Percentiles rank a stretch among this genome's conserved stretches.
Conservation (phyloP, 2,888 invertebrate genomes). For the Yponomeuta sedellus region DNA sequence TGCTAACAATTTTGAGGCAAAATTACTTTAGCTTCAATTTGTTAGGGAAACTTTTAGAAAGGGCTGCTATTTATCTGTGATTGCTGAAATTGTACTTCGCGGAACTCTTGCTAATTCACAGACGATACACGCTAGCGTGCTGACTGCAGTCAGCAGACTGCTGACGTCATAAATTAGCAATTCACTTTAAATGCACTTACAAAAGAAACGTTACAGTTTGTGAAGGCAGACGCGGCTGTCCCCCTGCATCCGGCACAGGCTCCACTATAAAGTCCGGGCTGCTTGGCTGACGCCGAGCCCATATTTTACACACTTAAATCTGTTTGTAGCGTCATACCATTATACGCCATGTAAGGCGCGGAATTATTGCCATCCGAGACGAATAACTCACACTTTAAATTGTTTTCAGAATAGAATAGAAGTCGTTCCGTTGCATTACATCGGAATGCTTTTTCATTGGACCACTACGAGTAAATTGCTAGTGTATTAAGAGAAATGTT, state of each 20-base stretch:
- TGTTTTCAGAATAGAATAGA: constrained; percentile 54
- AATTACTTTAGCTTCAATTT: neutral
- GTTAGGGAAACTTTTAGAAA: neutral
- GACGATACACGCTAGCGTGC: neutral
- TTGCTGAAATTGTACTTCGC: neutral
- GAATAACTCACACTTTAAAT: constrained; percentile 68
- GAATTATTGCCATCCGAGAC: constrained; percentile 64
- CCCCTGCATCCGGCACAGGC: constrained; percentile 43
- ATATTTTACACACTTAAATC: constrained; percentile 76
- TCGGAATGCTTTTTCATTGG: constrained; percentile 55
- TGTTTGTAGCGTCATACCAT: constrained; percentile 76
- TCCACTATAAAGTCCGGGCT: constrained; percentile 43
- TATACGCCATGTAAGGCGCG: constrained; percentile 70
- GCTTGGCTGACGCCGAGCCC: constrained; percentile 65
- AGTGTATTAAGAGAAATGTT: constrained; percentile 47
- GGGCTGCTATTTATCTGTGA: neutral
- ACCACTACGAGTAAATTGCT: constrained; percentile 45
- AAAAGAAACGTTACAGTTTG: constrained; percentile 9
- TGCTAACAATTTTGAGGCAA: neutral
- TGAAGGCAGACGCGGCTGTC: constrained; percentile 16
- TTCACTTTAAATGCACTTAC: constrained; percentile 1
- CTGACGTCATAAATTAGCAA: constrained; percentile 4
- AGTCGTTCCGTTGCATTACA: constrained; percentile 58
- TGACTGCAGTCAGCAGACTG: too few species aligned
- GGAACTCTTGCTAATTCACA: neutral